These are phyloP conservation scores for Saccostrea glomerata DNA, from an alignment of 1,140 invertebrate species.

Conservation along the genomic window DNA sequence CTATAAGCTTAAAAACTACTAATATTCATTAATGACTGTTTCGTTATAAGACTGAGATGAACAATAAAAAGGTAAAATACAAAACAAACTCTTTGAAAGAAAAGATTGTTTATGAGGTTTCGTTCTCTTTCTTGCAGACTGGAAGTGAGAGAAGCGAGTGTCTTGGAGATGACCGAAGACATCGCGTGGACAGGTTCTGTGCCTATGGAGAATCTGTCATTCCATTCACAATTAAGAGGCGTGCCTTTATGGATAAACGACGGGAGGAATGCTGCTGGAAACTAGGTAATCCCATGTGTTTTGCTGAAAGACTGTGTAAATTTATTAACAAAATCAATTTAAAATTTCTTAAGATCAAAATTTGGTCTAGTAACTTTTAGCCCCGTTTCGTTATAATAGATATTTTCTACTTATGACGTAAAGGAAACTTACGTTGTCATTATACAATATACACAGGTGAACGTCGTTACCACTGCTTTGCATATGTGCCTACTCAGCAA, in stretches of 20 bases:
- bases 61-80: too few relatives aligned
- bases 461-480: constrained; percentile 64
- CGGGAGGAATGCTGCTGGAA: constrained; percentile 67
- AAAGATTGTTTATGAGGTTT: neutral
- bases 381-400: too few relatives aligned
- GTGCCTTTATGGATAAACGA: constrained; percentile 59
- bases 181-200: constrained; percentile 68
- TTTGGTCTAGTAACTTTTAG: too few relatives aligned
- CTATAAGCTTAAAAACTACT: too few relatives aligned
- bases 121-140: constrained; percentile 27
- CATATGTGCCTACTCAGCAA: constrained; percentile 11
- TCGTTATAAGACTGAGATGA: too few relatives aligned
- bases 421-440: too few relatives aligned
- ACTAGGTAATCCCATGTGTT: constrained; percentile 58
- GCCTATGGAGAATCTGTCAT: constrained; percentile 64
- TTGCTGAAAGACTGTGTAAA: neutral
- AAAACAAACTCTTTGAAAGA: too few relatives aligned
- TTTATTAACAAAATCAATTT: too few relatives aligned
- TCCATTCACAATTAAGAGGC: constrained; percentile 58
- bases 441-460: constrained; percentile 57
- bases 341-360: too few relatives aligned
- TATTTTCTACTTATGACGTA: too few relatives aligned
- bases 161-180: constrained; percentile 64
- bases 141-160: constrained; percentile 56
- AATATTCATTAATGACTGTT: too few relatives aligned